These are phyloP conservation scores for Eospalax fontanierii DNA, from an alignment of 2,797 vertebrate species.

Conservation along the genomic window DNA sequence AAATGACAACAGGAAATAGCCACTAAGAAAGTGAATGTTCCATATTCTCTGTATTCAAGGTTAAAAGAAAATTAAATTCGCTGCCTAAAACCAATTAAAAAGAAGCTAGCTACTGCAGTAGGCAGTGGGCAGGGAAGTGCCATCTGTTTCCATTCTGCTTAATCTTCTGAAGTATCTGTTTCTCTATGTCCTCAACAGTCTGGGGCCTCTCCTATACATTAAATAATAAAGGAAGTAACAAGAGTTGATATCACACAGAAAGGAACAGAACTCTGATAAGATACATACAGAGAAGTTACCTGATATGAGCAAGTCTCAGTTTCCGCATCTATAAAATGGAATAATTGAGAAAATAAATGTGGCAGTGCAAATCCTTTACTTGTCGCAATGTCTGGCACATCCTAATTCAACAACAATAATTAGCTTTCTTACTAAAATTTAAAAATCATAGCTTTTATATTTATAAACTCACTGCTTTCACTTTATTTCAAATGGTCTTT, in stretches of 20 bases:
- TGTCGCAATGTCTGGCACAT: not conserved
- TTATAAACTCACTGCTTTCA: not conserved
- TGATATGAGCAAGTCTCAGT: not conserved
- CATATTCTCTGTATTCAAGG: not conserved
- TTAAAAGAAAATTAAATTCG: not conserved
- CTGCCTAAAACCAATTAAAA: not conserved
- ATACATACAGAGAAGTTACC: not conserved
- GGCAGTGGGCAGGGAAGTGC: not conserved
- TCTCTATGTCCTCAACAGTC: not conserved
- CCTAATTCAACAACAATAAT: not conserved
- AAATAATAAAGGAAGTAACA: not conserved
- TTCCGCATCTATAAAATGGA: not conserved
- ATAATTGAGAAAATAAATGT: not conserved
- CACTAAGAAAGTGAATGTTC: constrained; percentile 7
- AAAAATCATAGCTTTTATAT: not conserved
- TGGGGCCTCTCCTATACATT: not conserved
- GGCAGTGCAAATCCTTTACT: not conserved
- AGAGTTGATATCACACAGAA: not conserved
- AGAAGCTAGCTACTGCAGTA: not conserved
- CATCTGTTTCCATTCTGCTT: not conserved
- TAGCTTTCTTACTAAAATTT: constrained; percentile 6
- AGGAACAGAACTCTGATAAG: constrained; percentile 24
- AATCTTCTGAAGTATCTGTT: not conserved
- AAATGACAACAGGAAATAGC: constrained; percentile 1
- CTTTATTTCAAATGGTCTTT: not conserved